These are phyloP conservation scores for Pungitius pungitius DNA, from an alignment of 2,113 vertebrate genomes.

Conservation along the genomic window DNA sequence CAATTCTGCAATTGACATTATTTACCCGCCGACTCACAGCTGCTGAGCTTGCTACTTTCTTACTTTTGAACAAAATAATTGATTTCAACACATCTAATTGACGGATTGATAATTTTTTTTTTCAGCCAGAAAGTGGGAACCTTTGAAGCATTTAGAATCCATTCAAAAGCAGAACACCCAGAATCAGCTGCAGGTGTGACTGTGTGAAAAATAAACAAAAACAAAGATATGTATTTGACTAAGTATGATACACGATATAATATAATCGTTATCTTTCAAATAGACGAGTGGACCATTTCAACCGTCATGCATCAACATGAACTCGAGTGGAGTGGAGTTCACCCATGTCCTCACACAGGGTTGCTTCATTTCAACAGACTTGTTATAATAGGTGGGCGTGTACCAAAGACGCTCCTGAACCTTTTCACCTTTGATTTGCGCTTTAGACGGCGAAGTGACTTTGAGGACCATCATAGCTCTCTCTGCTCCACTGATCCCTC, in stretches of 20 bases:
- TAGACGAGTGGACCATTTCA: background rate
- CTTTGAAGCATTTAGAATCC: background rate
- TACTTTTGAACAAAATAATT: background rate
- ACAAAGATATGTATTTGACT: background rate
- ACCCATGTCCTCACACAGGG: background rate
- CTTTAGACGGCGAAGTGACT: conserved; percentile 35
- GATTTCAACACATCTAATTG: background rate
- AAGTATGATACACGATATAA: background rate
- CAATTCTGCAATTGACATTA: background rate
- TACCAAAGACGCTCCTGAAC: conserved; percentile 27
- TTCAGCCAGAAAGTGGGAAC: background rate
- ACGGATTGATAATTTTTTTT: background rate
- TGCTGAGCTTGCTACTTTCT: background rate
- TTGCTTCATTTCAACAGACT: conserved; percentile 16
- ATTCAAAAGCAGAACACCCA: no score
- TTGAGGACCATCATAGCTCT: background rate
- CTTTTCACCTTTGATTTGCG: conserved; percentile 10
- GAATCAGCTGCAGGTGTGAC: background rate
- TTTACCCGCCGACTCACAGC: no score
- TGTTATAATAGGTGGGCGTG: conserved; percentile 40
- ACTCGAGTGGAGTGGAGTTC: background rate
- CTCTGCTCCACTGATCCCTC: background rate
- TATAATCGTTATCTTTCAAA: background rate
- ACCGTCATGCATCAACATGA: conserved; percentile 11
- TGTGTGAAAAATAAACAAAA: background rate